These are phyloP conservation scores for Notospermus geniculatus DNA, from an alignment of 1,140 invertebrate genomes.

Conservation along the genomic window DNA sequence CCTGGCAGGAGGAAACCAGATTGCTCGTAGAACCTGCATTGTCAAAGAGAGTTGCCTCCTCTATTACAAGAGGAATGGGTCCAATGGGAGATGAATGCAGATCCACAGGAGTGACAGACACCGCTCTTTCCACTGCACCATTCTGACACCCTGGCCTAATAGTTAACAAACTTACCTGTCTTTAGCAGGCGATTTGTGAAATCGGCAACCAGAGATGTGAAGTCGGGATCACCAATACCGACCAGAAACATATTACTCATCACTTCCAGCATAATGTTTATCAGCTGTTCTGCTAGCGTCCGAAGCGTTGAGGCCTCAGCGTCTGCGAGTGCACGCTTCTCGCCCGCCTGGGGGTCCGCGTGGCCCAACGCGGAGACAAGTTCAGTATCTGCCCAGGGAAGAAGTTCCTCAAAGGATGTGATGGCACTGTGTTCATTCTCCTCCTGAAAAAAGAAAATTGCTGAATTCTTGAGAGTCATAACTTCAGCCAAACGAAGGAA, in stretches of 20 bases:
- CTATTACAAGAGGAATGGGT: slow-evolving; percentile 9
- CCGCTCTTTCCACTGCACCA: too few relatives aligned
- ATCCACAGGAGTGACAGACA: slow-evolving; percentile 11
- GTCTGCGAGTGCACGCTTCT: background rate
- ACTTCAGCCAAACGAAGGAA: too few relatives aligned
- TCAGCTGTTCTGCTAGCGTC: background rate
- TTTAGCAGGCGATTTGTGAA: slow-evolving; percentile 19
- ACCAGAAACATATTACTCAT: slow-evolving; percentile 28
- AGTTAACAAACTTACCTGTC: slow-evolving; percentile 10
- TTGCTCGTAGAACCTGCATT: too few relatives aligned
- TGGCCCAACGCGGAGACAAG: background rate
- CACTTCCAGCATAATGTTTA: slow-evolving; percentile 14
- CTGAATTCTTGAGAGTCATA: too few relatives aligned
- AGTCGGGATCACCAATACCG: slow-evolving; percentile 26
- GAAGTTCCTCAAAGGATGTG: slow-evolving; percentile 9
- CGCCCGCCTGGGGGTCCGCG: background rate
- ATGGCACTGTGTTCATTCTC: background rate
- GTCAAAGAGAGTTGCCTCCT: too few relatives aligned
- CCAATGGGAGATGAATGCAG: slow-evolving; percentile 7
- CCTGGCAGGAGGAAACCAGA: too few relatives aligned
- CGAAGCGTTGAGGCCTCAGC: background rate
- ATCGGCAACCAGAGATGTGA: slow-evolving; percentile 18
- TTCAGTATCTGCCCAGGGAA: slow-evolving; percentile 11
- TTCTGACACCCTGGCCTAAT: slow-evolving; percentile 20
- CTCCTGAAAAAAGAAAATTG: slow-evolving; percentile 17